Percentiles rank a stretch among this genome's conserved stretches.
Conservation (phyloP, 2,888 invertebrate genomes). For the Ceriagrion tenellum region DNA sequence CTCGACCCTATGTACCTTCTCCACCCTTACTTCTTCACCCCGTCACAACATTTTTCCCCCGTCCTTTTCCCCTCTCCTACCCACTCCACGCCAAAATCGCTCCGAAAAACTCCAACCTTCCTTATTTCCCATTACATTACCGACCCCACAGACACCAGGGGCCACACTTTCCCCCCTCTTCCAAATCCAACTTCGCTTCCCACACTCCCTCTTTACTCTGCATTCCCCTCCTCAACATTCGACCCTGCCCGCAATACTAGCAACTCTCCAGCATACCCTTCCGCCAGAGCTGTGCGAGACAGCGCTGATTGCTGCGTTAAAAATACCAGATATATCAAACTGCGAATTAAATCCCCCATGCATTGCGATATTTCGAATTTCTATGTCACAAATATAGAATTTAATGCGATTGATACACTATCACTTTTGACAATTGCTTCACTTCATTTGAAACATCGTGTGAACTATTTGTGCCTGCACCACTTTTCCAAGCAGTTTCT, state of each 20-base stretch:
- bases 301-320: too few species aligned
- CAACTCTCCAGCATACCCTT: background rate
- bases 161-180: background rate
- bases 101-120: too few species aligned
- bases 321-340: too few species aligned
- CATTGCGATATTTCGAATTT: too few species aligned
- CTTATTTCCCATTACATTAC: constrained; percentile 23
- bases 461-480: too few species aligned
- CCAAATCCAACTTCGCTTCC: background rate
- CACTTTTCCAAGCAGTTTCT: too few species aligned
- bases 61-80: background rate
- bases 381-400: too few species aligned
- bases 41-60: background rate
- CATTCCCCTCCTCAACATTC: background rate
- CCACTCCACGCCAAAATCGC: background rate
- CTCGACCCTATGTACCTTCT: background rate
- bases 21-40: background rate
- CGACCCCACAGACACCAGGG: background rate
- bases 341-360: too few species aligned
- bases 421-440: too few species aligned
- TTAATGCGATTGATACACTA: too few species aligned
- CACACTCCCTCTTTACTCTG: background rate
- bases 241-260: background rate
- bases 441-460: too few species aligned
- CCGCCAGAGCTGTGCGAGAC: background rate